Base-by-base conservation (phyloP, 2,888 invertebrate genomes). In the Dynastes hyllus region DNA sequence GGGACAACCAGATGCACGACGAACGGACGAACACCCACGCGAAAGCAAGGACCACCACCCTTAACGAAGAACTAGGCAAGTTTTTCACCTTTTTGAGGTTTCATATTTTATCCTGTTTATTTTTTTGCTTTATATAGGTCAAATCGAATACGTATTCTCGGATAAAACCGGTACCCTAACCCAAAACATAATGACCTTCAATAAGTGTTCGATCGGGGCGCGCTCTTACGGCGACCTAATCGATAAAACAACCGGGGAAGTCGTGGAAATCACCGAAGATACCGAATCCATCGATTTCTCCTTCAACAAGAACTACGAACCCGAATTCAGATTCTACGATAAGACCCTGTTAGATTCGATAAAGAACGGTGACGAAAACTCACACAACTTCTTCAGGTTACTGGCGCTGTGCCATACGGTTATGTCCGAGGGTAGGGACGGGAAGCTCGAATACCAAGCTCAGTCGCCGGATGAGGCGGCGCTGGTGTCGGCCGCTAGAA, bases 161-260 rank as follows among this genome's bases (percentile, higher is more conserved):
- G 99, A 99, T 90, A 99, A 99, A 91, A 99, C 99, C 81, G 99
- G 99, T 85, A 99, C 99, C 13, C 91, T 99, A 79, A 99, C 99
- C 40, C 98, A 98, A 92, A 99, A 99, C 89, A 98, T 99, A 85
- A 99, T 99, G 99, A 97, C 98, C 78, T 99, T 99, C 90, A 99
- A 99, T 90, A 99, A 99, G 91, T 98, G 98, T 89, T 97, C 98
- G 81, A 97, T 99, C 84, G 95, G 94, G 83, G 98, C 97, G 5
- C 93, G 94, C 83, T 93, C 95, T 78, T 99, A 97, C 89, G 99
- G 99, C 27, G 98, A 99, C 89, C 91, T 96, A 78, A 91, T 96
- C 79, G 97, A 98, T 89, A 93, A 95, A 83, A 91, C 92, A 85
- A 96, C 97, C 69, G 97, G 97, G 58, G 97, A 97, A 89, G 91